Conservation (phyloP, 2,797 vertebrate genomes). For the Huso huso region DNA sequence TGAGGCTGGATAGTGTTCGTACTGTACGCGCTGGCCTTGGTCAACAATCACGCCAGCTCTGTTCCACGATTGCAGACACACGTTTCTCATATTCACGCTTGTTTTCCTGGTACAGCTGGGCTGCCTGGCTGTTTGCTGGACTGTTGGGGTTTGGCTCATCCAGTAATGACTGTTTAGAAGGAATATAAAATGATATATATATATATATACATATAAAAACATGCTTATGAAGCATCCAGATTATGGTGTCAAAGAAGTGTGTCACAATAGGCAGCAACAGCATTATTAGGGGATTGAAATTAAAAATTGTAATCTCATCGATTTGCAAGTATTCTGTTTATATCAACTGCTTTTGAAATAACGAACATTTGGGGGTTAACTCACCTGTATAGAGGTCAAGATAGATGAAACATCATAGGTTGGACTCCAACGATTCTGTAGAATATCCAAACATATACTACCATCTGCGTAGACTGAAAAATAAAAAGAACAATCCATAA, state of each 20-base stretch:
- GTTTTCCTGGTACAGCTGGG: constrained; percentile 98
- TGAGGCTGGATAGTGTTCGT: constrained; percentile 71
- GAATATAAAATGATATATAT: constrained; percentile 3
- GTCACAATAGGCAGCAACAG: too few species aligned
- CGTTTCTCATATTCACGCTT: constrained; percentile 98
- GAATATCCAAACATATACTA: constrained; percentile 99
- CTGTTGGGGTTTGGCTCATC: constrained; percentile 98
- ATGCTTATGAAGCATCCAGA: too few species aligned
- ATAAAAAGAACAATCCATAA: constrained; percentile 15
- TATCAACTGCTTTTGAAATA: too few species aligned
- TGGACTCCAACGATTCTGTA: constrained; percentile 99
- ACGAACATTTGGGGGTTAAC: neutral
- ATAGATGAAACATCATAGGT: constrained; percentile 98
- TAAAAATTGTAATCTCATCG: too few species aligned
- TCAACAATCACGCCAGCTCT: constrained; percentile 99
- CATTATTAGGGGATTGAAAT: too few species aligned
- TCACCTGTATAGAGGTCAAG: constrained; percentile 99
- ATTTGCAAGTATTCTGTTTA: too few species aligned
- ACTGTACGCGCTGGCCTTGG: constrained; percentile 54
- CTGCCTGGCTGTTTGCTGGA: constrained; percentile 97
- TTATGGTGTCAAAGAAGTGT: too few species aligned
- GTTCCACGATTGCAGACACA: constrained; percentile 98
- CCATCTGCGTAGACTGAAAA: constrained; percentile 92
- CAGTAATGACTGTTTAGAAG: constrained; percentile 77
- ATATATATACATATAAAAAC: too few species aligned